Evolutionary conservation across 2,888 invertebrate genomes (phyloP).

Genomic region (Drosophila algonquin): DNA sequence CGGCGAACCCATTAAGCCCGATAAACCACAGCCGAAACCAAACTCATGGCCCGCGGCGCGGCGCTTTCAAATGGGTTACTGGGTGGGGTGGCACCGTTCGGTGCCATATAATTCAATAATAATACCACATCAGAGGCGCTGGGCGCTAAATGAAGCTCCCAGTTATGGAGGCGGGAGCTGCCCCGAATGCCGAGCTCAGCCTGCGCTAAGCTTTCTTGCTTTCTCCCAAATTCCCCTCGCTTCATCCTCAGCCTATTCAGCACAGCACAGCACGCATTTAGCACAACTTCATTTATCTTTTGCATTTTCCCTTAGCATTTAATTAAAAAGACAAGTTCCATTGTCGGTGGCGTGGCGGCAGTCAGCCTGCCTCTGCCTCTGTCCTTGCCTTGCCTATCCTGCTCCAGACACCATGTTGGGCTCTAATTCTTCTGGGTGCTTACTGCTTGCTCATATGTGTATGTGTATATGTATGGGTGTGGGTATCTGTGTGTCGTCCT

Average conservation of each 20-base stretch:
- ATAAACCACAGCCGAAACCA: slow-evolving; percentile 20
- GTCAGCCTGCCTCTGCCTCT: slow-evolving; percentile 46
- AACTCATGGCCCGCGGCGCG: slow-evolving; percentile 9
- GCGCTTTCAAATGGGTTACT: slow-evolving; percentile 3
- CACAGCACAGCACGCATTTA: slow-evolving; percentile 78
- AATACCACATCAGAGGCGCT: slow-evolving; percentile 48
- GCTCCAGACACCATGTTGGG: slow-evolving; percentile 44
- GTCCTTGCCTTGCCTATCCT: slow-evolving; percentile 45
- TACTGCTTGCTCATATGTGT: slow-evolving; percentile 16
- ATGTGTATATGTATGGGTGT: slow-evolving; percentile 2
- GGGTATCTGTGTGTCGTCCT: slow-evolving; percentile 17
- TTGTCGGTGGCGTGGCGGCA: slow-evolving; percentile 63
- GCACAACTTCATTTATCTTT: slow-evolving; percentile 80
- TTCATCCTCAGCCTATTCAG: slow-evolving; percentile 19
- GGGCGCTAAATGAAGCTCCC: slow-evolving; percentile 48
- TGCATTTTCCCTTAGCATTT: slow-evolving; percentile 79
- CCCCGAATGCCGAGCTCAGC: slow-evolving; percentile 56
- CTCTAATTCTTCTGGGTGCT: slow-evolving; percentile 29
- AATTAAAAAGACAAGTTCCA: slow-evolving; percentile 80
- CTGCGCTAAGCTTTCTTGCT: slow-evolving; percentile 12
- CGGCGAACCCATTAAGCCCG: slow-evolving; percentile 28
- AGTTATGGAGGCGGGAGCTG: slow-evolving; percentile 17
- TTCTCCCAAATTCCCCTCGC: slow-evolving; percentile 31
- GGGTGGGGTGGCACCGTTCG: slow-evolving; percentile 17
- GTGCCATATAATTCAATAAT: slow-evolving; percentile 72